Base-by-base conservation (phyloP, 2,113 vertebrate species). In the Kryptolebias marmoratus region DNA sequence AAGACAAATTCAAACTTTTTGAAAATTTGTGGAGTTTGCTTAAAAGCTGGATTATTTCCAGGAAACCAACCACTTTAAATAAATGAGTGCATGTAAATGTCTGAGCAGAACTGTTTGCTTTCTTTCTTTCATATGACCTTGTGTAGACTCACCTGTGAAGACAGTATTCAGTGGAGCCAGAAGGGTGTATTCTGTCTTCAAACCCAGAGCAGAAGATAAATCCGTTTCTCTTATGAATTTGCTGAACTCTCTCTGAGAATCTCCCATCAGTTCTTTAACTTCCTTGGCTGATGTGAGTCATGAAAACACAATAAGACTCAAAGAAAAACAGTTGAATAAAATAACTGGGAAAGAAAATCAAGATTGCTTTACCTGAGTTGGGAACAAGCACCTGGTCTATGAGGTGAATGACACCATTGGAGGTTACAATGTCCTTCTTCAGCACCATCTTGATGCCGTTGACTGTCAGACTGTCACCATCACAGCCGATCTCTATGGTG, bases 361-460 rank as follows among this genome's bases (percentile, higher is more conserved):
- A 5, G 11, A 30, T 6, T 13, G 39, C 45, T 92, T 95, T 81
- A 99, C 98, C 97, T 73, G 96, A 96, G 79, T 99, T 93, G 42
- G 97, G 98, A 81, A 99, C 92, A 50, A 99, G 91, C 56, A 99
- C 95, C 86, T 94, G 82, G 78, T 96, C 94, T 32, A 98, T 96
- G 70, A 97, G 90, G 83, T 99, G 97, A 88, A 99, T 96, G 63
- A 99, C 96, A 0, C 98, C 98, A 28, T 99, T 99, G 81, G 90
- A 96, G 62, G 96, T 93, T 52, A 98, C 95, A 27, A 99, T 96
- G 84, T 99, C 98, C 87, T 98, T 99, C 81, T 95, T 95, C 83
- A 96, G 94, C 65, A 98, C 96, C 95, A 99, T 97, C 89, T 95
- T 96, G 77, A 97, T 92, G 54, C 97, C 98, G 9, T 99, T 98